Evolutionary conservation across 2,888 invertebrate genomes (phyloP).

Genomic region (Hirtodrosophila duncani): DNA sequence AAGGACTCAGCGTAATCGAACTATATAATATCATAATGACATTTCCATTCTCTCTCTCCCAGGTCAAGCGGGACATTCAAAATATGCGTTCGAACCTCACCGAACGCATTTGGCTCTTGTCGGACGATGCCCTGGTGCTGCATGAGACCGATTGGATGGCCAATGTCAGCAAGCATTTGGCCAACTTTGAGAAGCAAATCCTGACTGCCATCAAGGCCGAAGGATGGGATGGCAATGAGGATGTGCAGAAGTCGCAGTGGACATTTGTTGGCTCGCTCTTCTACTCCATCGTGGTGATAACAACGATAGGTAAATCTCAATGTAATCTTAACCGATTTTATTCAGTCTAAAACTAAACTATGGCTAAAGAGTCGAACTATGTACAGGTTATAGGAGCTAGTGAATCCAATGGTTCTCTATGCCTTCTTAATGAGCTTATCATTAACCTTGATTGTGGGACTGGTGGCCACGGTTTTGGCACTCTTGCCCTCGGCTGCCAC

Average conservation of each 20-base stretch:
- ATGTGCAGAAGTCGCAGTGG: constrained; percentile 85
- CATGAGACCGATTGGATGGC: constrained; percentile 89
- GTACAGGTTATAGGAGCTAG: constrained; percentile 8
- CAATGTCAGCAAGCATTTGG: constrained; percentile 82
- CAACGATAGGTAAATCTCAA: constrained; percentile 90
- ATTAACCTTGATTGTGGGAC: constrained; percentile 40
- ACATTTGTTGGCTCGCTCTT: constrained; percentile 93
- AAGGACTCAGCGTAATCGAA: too few relatives aligned
- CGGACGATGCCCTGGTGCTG: constrained; percentile 79
- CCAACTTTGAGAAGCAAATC: constrained; percentile 85
- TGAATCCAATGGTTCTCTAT: constrained; percentile 19
- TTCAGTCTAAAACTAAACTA: constrained; percentile 31
- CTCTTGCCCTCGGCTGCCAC: constrained; percentile 63
- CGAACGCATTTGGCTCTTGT: constrained; percentile 88
- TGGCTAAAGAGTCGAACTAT: constrained; percentile 24
- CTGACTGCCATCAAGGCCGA: constrained; percentile 90
- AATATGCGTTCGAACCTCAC: constrained; percentile 86
- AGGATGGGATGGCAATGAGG: constrained; percentile 92
- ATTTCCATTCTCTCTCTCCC: not conserved
- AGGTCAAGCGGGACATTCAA: constrained; percentile 89
- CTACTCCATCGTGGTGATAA: constrained; percentile 97
- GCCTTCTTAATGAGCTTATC: constrained; percentile 64
- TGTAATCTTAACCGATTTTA: constrained; percentile 25
- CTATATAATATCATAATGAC: not conserved
- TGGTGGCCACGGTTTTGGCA: constrained; percentile 39